Percentiles rank a stretch among this genome's conserved stretches.
Conservation (phyloP, 2,797 vertebrate species). For the Rhynchotus rufescens region DNA sequence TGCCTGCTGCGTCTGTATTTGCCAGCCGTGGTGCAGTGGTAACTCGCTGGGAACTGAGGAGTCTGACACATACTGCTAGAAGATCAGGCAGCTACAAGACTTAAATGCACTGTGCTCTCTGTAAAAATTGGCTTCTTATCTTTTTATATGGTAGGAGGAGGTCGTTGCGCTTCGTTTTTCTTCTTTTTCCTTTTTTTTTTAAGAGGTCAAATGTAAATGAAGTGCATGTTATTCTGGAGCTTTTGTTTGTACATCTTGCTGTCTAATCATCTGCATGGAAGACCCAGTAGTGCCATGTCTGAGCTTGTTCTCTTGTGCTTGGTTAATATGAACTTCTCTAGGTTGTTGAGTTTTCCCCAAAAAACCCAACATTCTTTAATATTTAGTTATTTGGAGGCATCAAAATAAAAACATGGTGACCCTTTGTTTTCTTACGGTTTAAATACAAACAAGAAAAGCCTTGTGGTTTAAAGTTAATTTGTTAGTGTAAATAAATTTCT, state of each 20-base stretch:
- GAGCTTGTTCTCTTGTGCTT: conserved; percentile 79
- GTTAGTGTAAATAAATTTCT: conserved; percentile 87
- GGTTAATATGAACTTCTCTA: conserved; percentile 76
- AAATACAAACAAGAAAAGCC: conserved; percentile 62
- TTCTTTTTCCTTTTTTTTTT: neutral
- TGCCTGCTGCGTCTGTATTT: neutral
- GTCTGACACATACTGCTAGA: conserved; percentile 33
- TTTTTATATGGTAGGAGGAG: conserved; percentile 57
- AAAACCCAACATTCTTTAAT: conserved; percentile 59
- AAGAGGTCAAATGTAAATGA: conserved; percentile 61
- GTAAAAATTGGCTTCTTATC: conserved; percentile 66
- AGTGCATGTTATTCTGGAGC: conserved; percentile 75
- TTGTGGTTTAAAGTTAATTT: conserved; percentile 80
- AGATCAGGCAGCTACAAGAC: conserved; percentile 64
- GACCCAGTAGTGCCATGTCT: conserved; percentile 79
- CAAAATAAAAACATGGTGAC: conserved; percentile 57
- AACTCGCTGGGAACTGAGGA: conserved; percentile 27
- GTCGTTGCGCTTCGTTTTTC: conserved; percentile 50
- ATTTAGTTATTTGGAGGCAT: conserved; percentile 71
- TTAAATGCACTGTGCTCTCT: conserved; percentile 54
- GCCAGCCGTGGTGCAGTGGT: neutral
- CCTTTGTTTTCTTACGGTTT: conserved; percentile 78
- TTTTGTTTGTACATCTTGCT: conserved; percentile 79
- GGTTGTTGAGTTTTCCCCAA: conserved; percentile 66
- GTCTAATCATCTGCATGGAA: conserved; percentile 85